Evolutionary conservation across 2,888 invertebrate species (phyloP).

Genomic region (Tuberolachnus salignus): DNA sequence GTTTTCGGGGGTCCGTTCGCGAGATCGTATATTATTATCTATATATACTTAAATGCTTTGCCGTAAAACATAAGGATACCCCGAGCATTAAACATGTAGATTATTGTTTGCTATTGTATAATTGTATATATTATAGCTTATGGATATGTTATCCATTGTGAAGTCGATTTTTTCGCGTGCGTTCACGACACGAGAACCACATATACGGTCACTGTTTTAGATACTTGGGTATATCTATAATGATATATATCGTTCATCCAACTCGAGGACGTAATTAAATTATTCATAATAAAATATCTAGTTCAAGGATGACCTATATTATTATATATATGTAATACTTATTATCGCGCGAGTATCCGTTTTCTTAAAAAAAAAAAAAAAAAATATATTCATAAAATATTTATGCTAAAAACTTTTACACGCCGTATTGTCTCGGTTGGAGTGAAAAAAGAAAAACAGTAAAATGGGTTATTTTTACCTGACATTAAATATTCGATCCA

Average conservation of each 20-base stretch:
- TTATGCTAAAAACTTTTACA: neutral
- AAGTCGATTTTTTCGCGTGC: neutral
- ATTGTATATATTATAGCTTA: neutral
- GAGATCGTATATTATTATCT: neutral
- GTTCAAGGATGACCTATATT: constrained; percentile 17
- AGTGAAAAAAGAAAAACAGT: neutral
- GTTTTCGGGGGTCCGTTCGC: neutral
- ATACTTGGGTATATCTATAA: no score
- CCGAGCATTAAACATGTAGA: no score
- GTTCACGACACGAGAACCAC: neutral
- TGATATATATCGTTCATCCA: neutral
- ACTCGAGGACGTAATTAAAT: constrained; percentile 19
- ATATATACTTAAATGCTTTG: neutral
- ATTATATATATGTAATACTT: neutral
- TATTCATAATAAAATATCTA: constrained; percentile 16
- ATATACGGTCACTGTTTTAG: neutral
- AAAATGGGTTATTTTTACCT: no score
- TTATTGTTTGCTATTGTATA: neutral
- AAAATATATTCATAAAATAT: constrained; percentile 3
- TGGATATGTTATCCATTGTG: neutral
- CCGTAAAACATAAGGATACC: neutral
- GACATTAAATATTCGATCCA: no score
- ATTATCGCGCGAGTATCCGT: neutral
- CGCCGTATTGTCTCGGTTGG: constrained; percentile 5
- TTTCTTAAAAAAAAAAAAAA: constrained; percentile 7